Evolutionary conservation across 2,888 invertebrate species (phyloP).

Genomic region (Drosophila paranaensis): DNA sequence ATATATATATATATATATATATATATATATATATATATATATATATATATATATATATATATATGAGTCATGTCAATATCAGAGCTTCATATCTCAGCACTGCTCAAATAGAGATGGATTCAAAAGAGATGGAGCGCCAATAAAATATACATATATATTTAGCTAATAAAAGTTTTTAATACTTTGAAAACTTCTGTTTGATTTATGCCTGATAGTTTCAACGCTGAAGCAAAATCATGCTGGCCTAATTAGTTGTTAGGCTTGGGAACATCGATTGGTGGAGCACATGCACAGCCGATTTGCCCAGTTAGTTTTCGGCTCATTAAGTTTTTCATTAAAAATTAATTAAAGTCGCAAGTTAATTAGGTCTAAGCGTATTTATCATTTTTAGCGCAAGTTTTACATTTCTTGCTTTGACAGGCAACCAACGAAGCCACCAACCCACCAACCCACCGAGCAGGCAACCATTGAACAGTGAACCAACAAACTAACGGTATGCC

Average conservation of each 20-base stretch:
- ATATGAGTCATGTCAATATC: background rate
- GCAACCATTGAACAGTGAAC: slow-evolving; percentile 39
- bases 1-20: too few species aligned
- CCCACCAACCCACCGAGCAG: slow-evolving; percentile 8
- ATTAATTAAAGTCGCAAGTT: slow-evolving; percentile 81
- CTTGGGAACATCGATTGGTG: slow-evolving; percentile 32
- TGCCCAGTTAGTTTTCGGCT: slow-evolving; percentile 73
- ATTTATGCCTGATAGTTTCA: background rate
- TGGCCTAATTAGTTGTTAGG: slow-evolving; percentile 6
- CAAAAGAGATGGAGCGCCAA: background rate
- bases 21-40: too few species aligned
- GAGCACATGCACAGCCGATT: slow-evolving; percentile 38
- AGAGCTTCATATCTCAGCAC: background rate
- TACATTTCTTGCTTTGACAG: slow-evolving; percentile 75
- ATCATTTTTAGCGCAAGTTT: slow-evolving; percentile 79
- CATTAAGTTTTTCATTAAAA: slow-evolving; percentile 81
- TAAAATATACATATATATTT: background rate
- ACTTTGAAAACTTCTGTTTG: background rate
- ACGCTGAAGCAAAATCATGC: background rate
- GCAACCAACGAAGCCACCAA: slow-evolving; percentile 42
- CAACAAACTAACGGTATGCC: slow-evolving; percentile 65
- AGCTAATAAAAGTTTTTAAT: slow-evolving; percentile 5
- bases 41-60: too few species aligned
- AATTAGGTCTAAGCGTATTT: slow-evolving; percentile 81
- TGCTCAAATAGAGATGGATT: background rate